Conservation (phyloP, 92 coral and sea anemone species). For the Porites rus region DNA sequence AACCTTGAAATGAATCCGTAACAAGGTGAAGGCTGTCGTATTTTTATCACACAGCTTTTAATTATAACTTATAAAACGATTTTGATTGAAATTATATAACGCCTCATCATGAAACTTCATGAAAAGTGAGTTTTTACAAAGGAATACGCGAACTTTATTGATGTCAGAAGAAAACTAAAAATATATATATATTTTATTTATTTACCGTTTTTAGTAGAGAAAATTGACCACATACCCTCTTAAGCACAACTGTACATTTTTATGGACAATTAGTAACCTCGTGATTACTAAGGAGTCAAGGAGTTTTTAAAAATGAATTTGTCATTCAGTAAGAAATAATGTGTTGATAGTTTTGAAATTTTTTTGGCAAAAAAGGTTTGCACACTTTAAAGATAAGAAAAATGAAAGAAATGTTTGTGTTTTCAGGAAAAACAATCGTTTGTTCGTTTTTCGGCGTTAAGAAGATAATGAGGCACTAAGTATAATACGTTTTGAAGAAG, state of each 20-base stretch:
- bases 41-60: too few relatives aligned
- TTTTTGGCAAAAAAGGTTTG: background rate
- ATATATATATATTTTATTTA: too few relatives aligned
- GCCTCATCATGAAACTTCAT: too few relatives aligned
- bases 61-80: too few relatives aligned
- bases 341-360: background rate
- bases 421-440: background rate
- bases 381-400: background rate
- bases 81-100: too few relatives aligned
- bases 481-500: constrained; percentile 1
- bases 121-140: too few relatives aligned
- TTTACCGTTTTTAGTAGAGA: background rate
- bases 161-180: too few relatives aligned
- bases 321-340: background rate
- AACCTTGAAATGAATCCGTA: background rate
- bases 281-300: too few relatives aligned
- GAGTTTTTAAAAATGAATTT: background rate
- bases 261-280: too few relatives aligned
- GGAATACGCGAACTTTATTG: too few relatives aligned
- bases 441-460: background rate
- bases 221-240: background rate
- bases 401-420: background rate
- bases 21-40: too few relatives aligned
- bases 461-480: background rate
- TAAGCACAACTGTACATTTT: background rate